These are phyloP conservation scores for Hyphantria cunea DNA, from an alignment of 1,140 invertebrate species.

Conservation along the genomic window DNA sequence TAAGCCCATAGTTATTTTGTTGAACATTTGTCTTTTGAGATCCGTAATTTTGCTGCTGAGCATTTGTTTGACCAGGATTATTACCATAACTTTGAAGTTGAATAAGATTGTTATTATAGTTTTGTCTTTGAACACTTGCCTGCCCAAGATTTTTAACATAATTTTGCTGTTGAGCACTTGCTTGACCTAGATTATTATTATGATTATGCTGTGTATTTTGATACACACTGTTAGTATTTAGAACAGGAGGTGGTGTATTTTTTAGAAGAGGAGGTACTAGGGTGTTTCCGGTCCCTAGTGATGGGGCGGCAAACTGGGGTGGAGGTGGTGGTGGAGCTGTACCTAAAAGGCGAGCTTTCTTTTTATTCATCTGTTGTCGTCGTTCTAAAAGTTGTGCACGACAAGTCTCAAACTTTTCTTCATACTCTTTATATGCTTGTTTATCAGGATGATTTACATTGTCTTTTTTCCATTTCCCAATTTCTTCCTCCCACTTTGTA, in stretches of 20 bases:
- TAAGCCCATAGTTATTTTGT: no score
- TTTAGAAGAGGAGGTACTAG: constrained; percentile 37
- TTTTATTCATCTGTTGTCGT: constrained; percentile 90
- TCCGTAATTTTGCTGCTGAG: constrained; percentile 8
- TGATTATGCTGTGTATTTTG: constrained; percentile 24
- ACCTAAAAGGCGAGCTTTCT: constrained; percentile 76
- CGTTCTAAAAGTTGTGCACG: constrained; percentile 88
- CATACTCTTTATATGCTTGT: constrained; percentile 90
- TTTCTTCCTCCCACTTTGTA: constrained; percentile 92
- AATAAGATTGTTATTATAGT: neutral
- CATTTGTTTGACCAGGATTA: neutral
- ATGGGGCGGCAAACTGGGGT: neutral
- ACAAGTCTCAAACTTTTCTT: constrained; percentile 91
- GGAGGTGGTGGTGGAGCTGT: constrained; percentile 37
- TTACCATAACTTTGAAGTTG: neutral
- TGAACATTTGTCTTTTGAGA: no score
- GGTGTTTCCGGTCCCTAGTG: no score
- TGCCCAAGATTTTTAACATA: neutral
- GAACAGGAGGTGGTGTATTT: constrained; percentile 34
- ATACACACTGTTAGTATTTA: constrained; percentile 25
- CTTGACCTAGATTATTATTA: neutral
- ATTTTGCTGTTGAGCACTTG: neutral
- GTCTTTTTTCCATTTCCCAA: constrained; percentile 91
- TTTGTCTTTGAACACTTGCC: neutral
- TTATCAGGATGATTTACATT: constrained; percentile 93